Conservation (phyloP, 2,797 vertebrate genomes). For the Limnodromus scolopaceus region DNA sequence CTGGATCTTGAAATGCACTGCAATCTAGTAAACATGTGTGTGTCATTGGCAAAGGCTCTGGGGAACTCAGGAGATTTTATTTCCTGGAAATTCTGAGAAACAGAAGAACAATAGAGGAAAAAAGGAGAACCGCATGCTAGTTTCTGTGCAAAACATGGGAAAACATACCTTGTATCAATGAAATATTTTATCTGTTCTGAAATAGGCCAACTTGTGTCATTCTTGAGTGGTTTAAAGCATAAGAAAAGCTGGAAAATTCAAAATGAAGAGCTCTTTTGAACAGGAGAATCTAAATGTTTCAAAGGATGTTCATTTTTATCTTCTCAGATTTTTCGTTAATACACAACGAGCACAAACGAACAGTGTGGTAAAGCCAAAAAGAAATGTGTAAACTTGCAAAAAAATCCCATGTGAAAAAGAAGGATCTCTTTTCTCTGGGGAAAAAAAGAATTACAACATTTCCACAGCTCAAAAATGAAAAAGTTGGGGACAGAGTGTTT, state of each 20-base stretch:
- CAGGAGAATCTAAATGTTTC: background rate
- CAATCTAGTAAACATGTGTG: slow-evolving; percentile 21
- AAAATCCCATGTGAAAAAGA: background rate
- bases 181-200: background rate
- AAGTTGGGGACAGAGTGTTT: background rate
- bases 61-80: background rate
- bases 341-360: background rate
- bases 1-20: background rate
- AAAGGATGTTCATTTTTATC: slow-evolving; percentile 19
- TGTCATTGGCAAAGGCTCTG: background rate
- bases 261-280: slow-evolving; percentile 24
- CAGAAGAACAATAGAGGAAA: background rate
- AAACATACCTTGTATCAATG: background rate
- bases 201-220: background rate
- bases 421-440: background rate
- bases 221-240: slow-evolving; percentile 22
- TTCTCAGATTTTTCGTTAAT: background rate
- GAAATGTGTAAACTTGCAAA: slow-evolving; percentile 31
- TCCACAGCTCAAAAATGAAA: background rate
- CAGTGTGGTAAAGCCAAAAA: background rate
- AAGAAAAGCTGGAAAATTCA: background rate
- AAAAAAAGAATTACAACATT: background rate
- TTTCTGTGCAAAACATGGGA: background rate
- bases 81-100: slow-evolving; percentile 33
- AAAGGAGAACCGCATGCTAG: background rate